Base-by-base conservation (phyloP, 2,888 invertebrate genomes). In the Hirudinaria manillensis region DNA sequence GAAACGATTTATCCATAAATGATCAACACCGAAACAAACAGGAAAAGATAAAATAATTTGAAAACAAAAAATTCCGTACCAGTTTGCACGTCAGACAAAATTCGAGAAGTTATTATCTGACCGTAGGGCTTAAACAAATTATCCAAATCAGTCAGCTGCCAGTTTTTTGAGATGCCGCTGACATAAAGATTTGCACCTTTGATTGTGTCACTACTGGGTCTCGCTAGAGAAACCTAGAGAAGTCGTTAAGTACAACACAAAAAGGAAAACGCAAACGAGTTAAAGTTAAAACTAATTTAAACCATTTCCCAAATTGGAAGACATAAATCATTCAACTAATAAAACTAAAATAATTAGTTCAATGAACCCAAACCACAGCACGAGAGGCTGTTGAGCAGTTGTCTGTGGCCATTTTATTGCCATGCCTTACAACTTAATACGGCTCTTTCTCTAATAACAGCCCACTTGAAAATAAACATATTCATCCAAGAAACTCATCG, bases 161-260 rank as follows among this genome's bases (percentile, higher is more conserved):
- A 81, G 80, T 82, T 83, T 80, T 83, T 84, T 72, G 85, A 84
- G 80, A 86, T 81, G 79, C 85, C 85, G 80, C 84, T 84, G 79
- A 86, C 84, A 82, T 86, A 86, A 77, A 86, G 82, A 81, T 86
- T 86, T 78, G 85, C 85, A 76, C 84, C 84, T 81, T 86, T 86
- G 79, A 86, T 85, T 78, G 82, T 83, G 80, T 86, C 85, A 80
- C 85, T 83, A 82, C 85, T 85, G 74, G 86, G 86, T 77, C 86
- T 82, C 79, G 86, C 86, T 80, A 83, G 81, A 76, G 86, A 86
- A 53, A 76, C 76, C 76, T 76, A 74, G 34, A 76, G 29, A 38
- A 51, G 36, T 38, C 29, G 71, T 27, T 27, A 27, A 45, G 27
- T 36, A 36, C 61, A 61, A 61, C 61, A 61, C 61, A 61, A 61